Base-by-base conservation (phyloP, 64 coral and sea anemone species). In the Anthopleura sola region DNA sequence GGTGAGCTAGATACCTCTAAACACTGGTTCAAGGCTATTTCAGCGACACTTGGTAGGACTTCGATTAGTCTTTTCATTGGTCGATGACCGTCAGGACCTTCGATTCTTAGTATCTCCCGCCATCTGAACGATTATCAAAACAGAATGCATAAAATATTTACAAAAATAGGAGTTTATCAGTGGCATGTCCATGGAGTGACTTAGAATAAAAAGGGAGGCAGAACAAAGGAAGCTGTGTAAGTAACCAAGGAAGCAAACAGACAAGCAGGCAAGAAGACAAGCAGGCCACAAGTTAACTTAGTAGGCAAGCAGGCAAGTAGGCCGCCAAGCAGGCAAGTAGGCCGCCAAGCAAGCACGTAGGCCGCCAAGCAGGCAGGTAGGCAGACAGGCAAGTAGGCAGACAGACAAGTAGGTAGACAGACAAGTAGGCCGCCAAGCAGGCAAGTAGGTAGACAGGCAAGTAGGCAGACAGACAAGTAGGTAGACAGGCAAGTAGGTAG, bases 31-130 rank as follows among this genome's bases (percentile, higher is more conserved):
- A 97, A 36, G 47, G 89, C 90, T 21, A 92, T 75, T 75, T 92
- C 60, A 28, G 94, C 94, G 7, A 97, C 78, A n/a, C 83, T 78
- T 32, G 94, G 94, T 23, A 97, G 90, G 39, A 86, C 85, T 83
- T 84, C 44, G 46, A 97, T 97, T 36, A 97, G 84, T 36, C 83
- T 83, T 87, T 92, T 86, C 87, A 97, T 92, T 51, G 90, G 90
- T 56, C 60, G 53, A 3, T 93, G 50, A 26, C 85, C 84, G 29
- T 87, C 83, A 4, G 31, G 71, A 51, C 71, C 84, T 50, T 33
- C 55, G 14, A 66, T 5, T 19, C 56, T 28, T 49, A 97, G 71
- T 11, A 97, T 89, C 29, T 97, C 90, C 48, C 75, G 68, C 90
- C 94, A 97, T 80, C 94, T 97, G 68, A 15, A 68, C 7, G 31